These are phyloP conservation scores for Pimpla rufipes DNA, from an alignment of 2,888 invertebrate genomes.

Conservation along the genomic window DNA sequence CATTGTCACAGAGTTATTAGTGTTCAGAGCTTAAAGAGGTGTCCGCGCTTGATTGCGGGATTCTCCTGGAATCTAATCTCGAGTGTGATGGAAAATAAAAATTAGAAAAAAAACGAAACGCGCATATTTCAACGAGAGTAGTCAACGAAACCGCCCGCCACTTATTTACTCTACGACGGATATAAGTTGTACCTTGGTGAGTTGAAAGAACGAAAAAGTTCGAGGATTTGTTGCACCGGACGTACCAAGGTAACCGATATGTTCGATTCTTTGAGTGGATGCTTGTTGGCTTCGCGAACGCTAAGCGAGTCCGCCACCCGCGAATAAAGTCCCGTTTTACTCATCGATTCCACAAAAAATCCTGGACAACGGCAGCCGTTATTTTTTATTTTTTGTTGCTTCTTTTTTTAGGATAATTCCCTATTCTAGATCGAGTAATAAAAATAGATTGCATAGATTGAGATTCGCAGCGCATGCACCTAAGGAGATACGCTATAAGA, in stretches of 20 bases:
- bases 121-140: constrained; percentile 14
- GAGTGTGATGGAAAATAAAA: constrained; percentile 10
- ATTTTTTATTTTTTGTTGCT: constrained; percentile 8
- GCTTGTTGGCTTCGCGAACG: constrained; percentile 53
- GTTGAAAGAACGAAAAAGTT: constrained; percentile 13
- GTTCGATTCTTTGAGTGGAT: constrained; percentile 60
- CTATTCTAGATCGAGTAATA: constrained; percentile 82
- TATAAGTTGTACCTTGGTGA: constrained; percentile 42
- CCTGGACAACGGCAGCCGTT: constrained; percentile 68
- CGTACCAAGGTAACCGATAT: constrained; percentile 62
- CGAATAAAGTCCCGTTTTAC: constrained; percentile 7
- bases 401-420: constrained; percentile 49
- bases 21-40: constrained; percentile 76
- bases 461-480: constrained; percentile 83
- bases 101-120: background rate
- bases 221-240: constrained; percentile 38
- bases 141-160: constrained; percentile 45
- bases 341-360: constrained; percentile 67
- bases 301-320: background rate
- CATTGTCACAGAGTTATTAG: constrained; percentile 82
- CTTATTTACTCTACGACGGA: constrained; percentile 32
- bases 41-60: constrained; percentile 74
- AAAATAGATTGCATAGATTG: constrained; percentile 85
- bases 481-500: constrained; percentile 78
- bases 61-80: constrained; percentile 56